A percentile compares a stretch with the other conserved stretches of the same genome.
phyloP scores from a whole-genome alignment of 2,113 vertebrate species.

The Tachysurus fulvidraco region DNA sequence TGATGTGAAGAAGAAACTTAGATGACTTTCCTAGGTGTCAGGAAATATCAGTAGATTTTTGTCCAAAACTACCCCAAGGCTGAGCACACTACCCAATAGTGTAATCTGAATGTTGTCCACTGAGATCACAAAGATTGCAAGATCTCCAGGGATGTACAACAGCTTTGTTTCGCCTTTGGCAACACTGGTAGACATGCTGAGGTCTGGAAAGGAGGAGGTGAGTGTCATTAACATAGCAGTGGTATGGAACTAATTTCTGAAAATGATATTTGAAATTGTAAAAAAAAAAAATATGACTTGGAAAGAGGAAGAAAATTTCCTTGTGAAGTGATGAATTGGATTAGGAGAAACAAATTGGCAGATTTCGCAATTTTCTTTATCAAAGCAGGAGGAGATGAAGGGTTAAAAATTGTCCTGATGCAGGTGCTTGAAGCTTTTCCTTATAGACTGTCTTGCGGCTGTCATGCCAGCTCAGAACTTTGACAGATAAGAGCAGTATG shows the following conservation, averaged over 20 bases:
- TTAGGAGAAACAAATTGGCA: too few relatives aligned
- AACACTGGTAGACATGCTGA: background rate
- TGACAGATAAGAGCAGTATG: background rate
- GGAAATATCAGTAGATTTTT: background rate
- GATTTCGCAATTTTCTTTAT: background rate
- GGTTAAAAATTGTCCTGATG: background rate
- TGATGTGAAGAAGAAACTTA: background rate
- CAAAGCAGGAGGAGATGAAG: background rate
- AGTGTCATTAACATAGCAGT: background rate
- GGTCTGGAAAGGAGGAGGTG: background rate
- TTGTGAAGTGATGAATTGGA: background rate
- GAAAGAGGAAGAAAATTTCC: background rate
- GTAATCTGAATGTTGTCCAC: background rate
- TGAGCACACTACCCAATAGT: background rate
- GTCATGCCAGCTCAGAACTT: background rate
- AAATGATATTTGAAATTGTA: background rate
- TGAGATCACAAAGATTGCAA: constrained; percentile 4
- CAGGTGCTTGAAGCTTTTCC: too few relatives aligned
- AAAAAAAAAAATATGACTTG: background rate
- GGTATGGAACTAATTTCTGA: background rate
- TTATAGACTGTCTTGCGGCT: background rate
- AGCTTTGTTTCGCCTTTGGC: background rate
- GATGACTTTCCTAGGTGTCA: too few relatives aligned
- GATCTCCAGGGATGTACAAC: background rate
- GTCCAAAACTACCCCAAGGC: background rate